phyloP scores from a whole-genome alignment of 1,140 invertebrate genomes.

The Caenorhabditis latens region DNA sequence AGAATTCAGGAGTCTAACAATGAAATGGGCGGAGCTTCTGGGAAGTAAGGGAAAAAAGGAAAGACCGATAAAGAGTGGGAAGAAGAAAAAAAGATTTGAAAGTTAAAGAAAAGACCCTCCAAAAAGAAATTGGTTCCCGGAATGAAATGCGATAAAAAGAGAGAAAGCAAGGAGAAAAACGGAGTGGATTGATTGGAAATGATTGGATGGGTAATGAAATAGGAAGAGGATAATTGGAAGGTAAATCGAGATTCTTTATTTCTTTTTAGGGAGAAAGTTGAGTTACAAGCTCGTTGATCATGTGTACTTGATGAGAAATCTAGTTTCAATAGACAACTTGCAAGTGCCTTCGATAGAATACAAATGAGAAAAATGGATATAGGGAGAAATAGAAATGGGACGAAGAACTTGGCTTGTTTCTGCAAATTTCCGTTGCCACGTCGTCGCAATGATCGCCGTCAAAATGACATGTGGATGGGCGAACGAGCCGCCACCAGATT shows the following conservation, averaged over 20 bases:
- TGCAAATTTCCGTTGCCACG: conserved; percentile 36
- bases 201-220: conserved; percentile 1
- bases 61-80: not conserved
- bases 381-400: not conserved
- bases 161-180: not conserved
- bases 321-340: too few relatives aligned
- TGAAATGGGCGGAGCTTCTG: not conserved
- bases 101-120: not conserved
- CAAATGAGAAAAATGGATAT: not conserved
- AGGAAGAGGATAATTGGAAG: not conserved
- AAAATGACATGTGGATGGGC: conserved; percentile 38
- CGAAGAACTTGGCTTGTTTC: not conserved
- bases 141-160: not conserved
- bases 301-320: not conserved
- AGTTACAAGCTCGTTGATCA: conserved; percentile 4
- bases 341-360: not conserved
- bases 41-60: not conserved
- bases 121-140: conserved; percentile 25
- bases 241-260: not conserved
- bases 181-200: not conserved
- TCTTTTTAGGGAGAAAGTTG: not conserved
- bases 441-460: not conserved
- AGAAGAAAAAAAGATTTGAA: not conserved
- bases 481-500: not conserved
- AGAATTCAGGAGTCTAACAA: not conserved